phyloP scores from a whole-genome alignment of 1,140 invertebrate species.

The Lordiphosa mommai region DNA sequence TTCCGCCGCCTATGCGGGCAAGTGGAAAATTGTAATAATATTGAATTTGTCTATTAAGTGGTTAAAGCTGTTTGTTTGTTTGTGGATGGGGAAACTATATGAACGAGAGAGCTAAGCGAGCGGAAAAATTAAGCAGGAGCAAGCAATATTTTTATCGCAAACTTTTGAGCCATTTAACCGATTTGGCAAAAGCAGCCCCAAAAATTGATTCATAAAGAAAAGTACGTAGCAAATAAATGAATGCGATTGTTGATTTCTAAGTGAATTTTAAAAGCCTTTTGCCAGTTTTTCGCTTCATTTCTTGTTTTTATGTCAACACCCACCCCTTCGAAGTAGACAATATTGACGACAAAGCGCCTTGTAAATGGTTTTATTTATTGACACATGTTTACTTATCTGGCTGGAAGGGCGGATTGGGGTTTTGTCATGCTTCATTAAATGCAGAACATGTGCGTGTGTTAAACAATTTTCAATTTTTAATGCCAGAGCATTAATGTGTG shows the following conservation, averaged over 20 bases:
- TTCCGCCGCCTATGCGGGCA: constrained; percentile 26
- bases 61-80: constrained; percentile 42
- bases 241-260: constrained; percentile 65
- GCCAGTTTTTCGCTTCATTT: constrained; percentile 75
- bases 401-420: constrained; percentile 29
- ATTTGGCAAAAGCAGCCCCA: constrained; percentile 28
- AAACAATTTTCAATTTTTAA: constrained; percentile 20
- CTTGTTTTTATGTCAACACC: constrained; percentile 55
- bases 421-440: constrained; percentile 71
- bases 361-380: constrained; percentile 77
- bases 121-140: background rate
- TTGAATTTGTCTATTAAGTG: constrained; percentile 75
- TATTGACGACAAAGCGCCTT: constrained; percentile 28
- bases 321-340: constrained; percentile 24
- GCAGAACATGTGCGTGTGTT: constrained; percentile 36
- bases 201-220: constrained; percentile 68
- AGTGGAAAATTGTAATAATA: constrained; percentile 70
- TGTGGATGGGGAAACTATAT: constrained; percentile 30
- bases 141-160: constrained; percentile 50
- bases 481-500: constrained; percentile 4
- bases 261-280: constrained; percentile 75
- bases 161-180: constrained; percentile 75
- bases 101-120: constrained; percentile 25
- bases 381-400: constrained; percentile 67
- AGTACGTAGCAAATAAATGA: background rate